Base-by-base conservation (phyloP, 2,113 vertebrate species). In the Ahaetulla prasina region DNA sequence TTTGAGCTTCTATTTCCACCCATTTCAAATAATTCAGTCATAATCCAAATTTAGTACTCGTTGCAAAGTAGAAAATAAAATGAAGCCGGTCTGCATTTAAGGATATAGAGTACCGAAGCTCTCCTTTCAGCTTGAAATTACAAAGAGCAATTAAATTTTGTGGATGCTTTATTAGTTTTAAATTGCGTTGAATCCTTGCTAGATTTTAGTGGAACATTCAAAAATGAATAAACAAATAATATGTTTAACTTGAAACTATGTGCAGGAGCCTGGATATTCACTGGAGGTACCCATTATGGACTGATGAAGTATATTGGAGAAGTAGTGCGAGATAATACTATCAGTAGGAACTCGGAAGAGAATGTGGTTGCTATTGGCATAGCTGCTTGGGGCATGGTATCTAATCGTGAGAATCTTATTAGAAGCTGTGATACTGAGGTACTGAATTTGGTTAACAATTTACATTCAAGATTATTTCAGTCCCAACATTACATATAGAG, bases 231-330 rank as follows among this genome's bases (percentile, higher is more conserved):
- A 43, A 80, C 35, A 43, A 80, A 43, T 39, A 80, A 80, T 22
- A 43, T 80, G 8, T 80, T 80, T 80, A 18, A 80, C 16, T 80
- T 89, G 43, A 89, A 92, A 85, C 11, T 25, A 18, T 89, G 20
- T 85, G 8, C 95, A 98, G 98, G 98, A 0, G 98, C 98, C n/a
- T 98, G 98, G 98, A 98, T 98, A 91, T 97, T 98, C 94, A 98
- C 98, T 0, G 98, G 98, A 8, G 98, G 98, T 0, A 98, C 98
- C 0, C 98, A 98, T n/a, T 98, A 98, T 0, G 98, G 98, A 35
- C 96, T 98, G 94, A 98, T 98, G 98, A 98, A 98, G 93, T 98
- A 97, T 94, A 98, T 98, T 0, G 98, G 98, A 0, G 97, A 98
- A 30, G 98, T 98, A 93, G 97, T 98, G 39, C 97, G 98, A 53